Conservation (phyloP, 2,113 vertebrate genomes). For the Paracanthobrama guichenoti region DNA sequence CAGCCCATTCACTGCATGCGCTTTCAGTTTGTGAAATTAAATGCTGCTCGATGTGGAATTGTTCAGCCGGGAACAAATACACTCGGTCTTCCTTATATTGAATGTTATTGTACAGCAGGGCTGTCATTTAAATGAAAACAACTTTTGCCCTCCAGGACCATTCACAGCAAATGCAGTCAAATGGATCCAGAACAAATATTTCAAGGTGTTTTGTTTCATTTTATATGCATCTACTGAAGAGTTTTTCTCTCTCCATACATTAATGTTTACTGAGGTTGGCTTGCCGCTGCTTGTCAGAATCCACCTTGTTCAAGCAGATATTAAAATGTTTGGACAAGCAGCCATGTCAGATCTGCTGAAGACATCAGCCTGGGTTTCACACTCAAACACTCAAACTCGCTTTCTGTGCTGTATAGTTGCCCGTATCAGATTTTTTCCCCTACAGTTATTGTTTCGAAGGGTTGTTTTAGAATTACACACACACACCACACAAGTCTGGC, state of each 20-base stretch:
- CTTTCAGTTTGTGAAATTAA: constrained; percentile 21
- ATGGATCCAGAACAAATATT: constrained; percentile 1
- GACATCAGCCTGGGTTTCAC: constrained; percentile 29
- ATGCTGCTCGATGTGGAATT: background rate
- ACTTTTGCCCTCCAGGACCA: background rate
- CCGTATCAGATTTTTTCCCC: background rate
- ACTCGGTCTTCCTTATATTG: background rate
- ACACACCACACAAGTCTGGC: too few species aligned
- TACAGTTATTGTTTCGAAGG: background rate
- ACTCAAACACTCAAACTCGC: background rate
- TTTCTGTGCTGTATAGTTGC: background rate
- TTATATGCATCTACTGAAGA: background rate
- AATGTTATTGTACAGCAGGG: background rate
- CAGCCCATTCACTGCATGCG: constrained; percentile 3
- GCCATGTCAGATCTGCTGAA: constrained; percentile 29
- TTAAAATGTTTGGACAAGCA: constrained; percentile 23
- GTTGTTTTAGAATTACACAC: background rate
- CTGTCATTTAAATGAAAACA: constrained; percentile 1
- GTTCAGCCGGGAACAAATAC: constrained; percentile 22
- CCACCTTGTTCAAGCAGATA: background rate
- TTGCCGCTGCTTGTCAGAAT: background rate
- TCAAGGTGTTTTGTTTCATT: background rate
- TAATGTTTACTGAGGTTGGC: background rate
- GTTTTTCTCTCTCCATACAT: background rate
- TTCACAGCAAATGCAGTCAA: background rate